These are phyloP conservation scores for Montipora cactus DNA, from an alignment of 64 coral and sea anemone species.

Conservation along the genomic window DNA sequence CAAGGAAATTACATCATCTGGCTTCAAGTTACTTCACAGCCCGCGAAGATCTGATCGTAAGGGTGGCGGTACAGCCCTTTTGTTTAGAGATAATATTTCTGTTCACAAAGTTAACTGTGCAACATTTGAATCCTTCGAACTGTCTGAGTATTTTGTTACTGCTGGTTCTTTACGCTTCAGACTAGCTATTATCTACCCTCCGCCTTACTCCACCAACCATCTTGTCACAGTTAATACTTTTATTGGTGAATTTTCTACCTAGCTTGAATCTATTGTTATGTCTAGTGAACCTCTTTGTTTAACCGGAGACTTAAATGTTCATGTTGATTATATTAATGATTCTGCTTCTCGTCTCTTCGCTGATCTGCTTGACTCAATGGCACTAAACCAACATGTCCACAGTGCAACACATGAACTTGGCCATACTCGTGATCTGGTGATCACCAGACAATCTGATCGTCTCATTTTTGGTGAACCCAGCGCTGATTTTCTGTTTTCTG, in stretches of 20 bases:
- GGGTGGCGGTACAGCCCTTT: neutral
- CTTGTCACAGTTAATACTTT: neutral
- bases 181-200: neutral
- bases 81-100: neutral
- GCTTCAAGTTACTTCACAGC: too few species aligned
- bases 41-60: neutral
- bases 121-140: neutral
- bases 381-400: neutral
- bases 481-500: too few species aligned
- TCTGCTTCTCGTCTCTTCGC: neutral
- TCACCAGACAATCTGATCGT: neutral
- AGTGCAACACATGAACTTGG: neutral
- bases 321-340: neutral
- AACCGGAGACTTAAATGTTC: neutral
- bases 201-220: neutral
- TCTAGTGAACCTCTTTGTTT: neutral
- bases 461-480: too few species aligned
- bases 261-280: slow-evolving; percentile 5
- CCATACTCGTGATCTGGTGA: neutral
- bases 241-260: neutral
- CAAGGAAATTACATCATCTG: too few species aligned
- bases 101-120: neutral
- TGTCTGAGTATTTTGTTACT: neutral
- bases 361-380: slow-evolving; percentile 8
- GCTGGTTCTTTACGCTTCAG: neutral